Evolutionary conservation across 37 sponge, comb jelly and placozoan species (phyloP), one percentile per base, ranked within the genome.

Genomic region (Beroe ovata): DNA sequence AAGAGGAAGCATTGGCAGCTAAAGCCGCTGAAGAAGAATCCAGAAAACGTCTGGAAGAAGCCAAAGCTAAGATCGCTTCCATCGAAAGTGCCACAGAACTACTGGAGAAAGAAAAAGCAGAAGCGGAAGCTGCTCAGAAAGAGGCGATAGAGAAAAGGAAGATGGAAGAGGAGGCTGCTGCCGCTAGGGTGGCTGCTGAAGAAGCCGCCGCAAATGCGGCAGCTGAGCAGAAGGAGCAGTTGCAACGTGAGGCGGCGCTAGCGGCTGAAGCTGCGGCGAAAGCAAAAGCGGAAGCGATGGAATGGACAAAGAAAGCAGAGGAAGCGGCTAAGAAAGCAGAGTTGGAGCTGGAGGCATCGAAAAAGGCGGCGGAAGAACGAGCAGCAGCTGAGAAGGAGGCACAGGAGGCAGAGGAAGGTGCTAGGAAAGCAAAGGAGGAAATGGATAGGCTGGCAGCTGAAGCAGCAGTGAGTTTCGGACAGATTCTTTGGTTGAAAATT

Each of bases 1-100:
- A 16, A 16, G 54, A 77, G 23, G 84, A 77, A 40, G 84, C 35
- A 25, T 21, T 77, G 26, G 84, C 54, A 14, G 69, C 69, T 33
- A 66, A 66, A 33, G 69, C 47, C 1, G 84, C 84, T 22, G 84
- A 77, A 23, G 54, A 42, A 23, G 84, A 77, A 25, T 77, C 84
- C 1, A 11, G 54, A 42, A 77, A 77, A 19, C 84, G 84, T 3
- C 33, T 77, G 19, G 54, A 77, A n/a, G 84, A 77, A 77, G 84
- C 84, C 22, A 39, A 42, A 42, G 84, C 35, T 6, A 77, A 77
- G 54, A 77, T 77, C 14, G 84, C 84, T 8, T 19, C 54, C 38
- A 11, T 77, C 8, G 84, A 77, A 25, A 36, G 36, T 11, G 84
- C 42, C 26, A 42, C 84, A 40, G 54, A 39, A 36, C 21, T 26